Base-by-base conservation (phyloP, 2,797 vertebrate species). In the Euphonia xanthogaster region DNA sequence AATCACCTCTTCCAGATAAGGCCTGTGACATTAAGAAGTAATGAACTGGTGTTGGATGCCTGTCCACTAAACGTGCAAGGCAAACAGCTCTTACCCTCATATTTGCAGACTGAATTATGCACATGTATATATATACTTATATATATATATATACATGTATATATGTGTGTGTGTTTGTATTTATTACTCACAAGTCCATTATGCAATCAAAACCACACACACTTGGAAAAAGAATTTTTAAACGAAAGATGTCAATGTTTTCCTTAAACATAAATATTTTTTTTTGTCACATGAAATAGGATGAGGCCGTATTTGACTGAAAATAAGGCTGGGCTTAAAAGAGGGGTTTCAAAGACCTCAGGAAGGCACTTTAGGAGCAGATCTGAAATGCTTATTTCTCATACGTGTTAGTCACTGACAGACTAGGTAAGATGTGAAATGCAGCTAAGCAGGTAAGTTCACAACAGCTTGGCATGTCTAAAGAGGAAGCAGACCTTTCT, bases 101-200 rank as follows among this genome's bases (percentile, higher is more conserved):
- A n/a, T 67, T 45, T 91, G 8, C 24, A 51, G 20, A 58, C 66
- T n/a, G 10, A 42, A 51, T 75, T 86, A 6, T 2, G 4, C 3
- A 10, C 6, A 12, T 30, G 1, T 57, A 27, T 27, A 57, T 24
- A 37, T 13, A 13, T 3, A 21, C 3, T 20, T 6, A 19, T 16
- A 2, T 55, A 7, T 12, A 24, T 2, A 22, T 3, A 19, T 25
- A n/a, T 39, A 39, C 7, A 44, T 1, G 9, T 12, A 4, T 14
- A 6, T n/a, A 3, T 62, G 1, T 30, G 13, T 39, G 14, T 40
- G 13, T 42, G 11, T 23, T n/a, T 22, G 13, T 25, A 14, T 57
- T 73, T 57, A 31, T 16, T 42, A 27, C 8, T 57, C 22, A 12
- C 7, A 80, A 70, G 15, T 4, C 33, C 1, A 2, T 80, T 60